These are phyloP conservation scores for Oreocharis arfaki DNA, from an alignment of 2,113 vertebrate species.

Conservation along the genomic window DNA sequence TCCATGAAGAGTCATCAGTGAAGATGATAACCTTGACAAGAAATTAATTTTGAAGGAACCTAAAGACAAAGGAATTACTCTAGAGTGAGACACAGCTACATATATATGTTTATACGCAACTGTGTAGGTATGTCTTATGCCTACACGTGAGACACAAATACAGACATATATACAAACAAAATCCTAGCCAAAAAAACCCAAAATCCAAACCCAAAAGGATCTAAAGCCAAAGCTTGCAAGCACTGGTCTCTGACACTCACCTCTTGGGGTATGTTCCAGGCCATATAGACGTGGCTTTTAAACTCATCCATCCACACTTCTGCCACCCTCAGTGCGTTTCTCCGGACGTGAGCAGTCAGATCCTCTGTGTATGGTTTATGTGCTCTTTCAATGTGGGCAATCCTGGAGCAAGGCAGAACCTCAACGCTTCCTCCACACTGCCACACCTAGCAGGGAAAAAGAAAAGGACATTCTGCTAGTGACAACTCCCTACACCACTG, in stretches of 20 bases:
- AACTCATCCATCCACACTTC: conserved; percentile 99
- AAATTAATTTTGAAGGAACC: neutral
- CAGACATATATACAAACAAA: neutral
- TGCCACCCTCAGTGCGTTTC: conserved; percentile 91
- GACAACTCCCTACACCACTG: neutral
- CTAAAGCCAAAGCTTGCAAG: neutral
- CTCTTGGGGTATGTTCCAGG: conserved; percentile 97
- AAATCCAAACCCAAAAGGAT: neutral
- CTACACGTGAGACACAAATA: neutral
- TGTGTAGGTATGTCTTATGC: neutral
- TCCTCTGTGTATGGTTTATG: conserved; percentile 97
- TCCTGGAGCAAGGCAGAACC: conserved; percentile 91
- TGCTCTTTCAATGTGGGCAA: conserved; percentile 94
- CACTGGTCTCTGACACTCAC: conserved; percentile 57
- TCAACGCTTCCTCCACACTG: conserved; percentile 96
- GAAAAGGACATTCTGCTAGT: neutral
- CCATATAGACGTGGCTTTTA: conserved; percentile 98
- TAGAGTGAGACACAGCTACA: neutral
- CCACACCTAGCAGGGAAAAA: conserved; percentile 81
- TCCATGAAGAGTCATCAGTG: neutral
- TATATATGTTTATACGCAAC: neutral
- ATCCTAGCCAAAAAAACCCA: neutral
- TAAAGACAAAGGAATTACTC: neutral
- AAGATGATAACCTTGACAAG: neutral
- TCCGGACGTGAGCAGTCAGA: conserved; percentile 87